Base-by-base conservation (phyloP, 2,888 invertebrate species). In the Amblyjoppa fuscipennis region DNA sequence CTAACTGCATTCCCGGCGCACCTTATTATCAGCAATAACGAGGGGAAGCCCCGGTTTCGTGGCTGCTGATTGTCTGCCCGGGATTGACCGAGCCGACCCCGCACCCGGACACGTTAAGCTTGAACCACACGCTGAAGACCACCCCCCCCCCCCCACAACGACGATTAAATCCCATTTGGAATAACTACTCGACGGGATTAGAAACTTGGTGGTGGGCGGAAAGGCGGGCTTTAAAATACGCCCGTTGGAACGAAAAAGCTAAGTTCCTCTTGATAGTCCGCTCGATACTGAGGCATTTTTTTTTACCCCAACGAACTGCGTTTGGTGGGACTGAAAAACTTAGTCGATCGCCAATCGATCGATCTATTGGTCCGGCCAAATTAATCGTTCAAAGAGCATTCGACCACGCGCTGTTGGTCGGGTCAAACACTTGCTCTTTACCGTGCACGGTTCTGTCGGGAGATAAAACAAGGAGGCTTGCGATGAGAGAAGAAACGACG, bases 1-100 rank as follows among this genome's bases (percentile, higher is more conserved):
- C 86, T 86, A 88, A 84, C 84, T 85, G 88, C 88, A 86, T 88
- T 87, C 81, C 79, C 82, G 73, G 73, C 71, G 79, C 83, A 80
- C 80, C 86, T 87, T 84, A 88, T 88, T 85, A 88, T 88, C 88
- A 81, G 84, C 84, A 87, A 88, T 86, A 83, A 83, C 84, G 68
- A 34, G 25, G 61, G 53, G 45, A 66, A 85, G 49, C 28, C 34
- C 13, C 64, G 68, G 41, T 68, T 79, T 78, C 74, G 73, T 45
- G 74, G 74, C 74, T 68, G 68, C 68, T 68, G 68, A 68, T 68
- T 68, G 41, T 68, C 68, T 41, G 20, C 20, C 11, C 68, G 41
- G 31, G 31, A 51, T 71, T 31, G 34, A 53, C n/a, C 31, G 53
- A 31, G 31, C n/a, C 1, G 20, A 20, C 38, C 13, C 41, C 41